These are phyloP conservation scores for Athalia cordata DNA, from an alignment of 2,888 invertebrate species.

Conservation along the genomic window DNA sequence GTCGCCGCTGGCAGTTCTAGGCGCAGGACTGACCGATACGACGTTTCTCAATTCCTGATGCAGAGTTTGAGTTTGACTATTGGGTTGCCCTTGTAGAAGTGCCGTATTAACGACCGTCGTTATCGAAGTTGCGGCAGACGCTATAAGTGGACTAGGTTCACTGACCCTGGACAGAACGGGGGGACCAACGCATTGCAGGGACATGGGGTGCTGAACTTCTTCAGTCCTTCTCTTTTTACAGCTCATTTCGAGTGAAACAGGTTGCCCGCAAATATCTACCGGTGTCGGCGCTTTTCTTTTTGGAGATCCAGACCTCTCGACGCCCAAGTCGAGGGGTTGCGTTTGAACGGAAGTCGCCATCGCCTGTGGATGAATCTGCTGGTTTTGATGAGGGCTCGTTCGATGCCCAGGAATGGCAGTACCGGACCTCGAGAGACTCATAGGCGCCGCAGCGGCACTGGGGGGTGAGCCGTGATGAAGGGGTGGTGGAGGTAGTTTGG, in stretches of 20 bases:
- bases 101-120: constrained; percentile 82
- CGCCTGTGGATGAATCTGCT: constrained; percentile 61
- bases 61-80: constrained; percentile 66
- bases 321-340: constrained; percentile 86
- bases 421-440: constrained; percentile 63
- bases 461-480: constrained; percentile 71
- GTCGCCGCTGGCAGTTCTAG: constrained; percentile 79
- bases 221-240: constrained; percentile 80
- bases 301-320: constrained; percentile 76
- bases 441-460: constrained; percentile 68
- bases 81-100: constrained; percentile 62
- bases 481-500: constrained; percentile 72
- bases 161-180: constrained; percentile 77
- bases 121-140: constrained; percentile 81
- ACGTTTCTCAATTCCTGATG: constrained; percentile 70
- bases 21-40: constrained; percentile 73
- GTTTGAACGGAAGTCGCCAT: constrained; percentile 80
- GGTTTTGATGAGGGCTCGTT: constrained; percentile 53
- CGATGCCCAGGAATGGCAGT: constrained; percentile 66
- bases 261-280: constrained; percentile 72
- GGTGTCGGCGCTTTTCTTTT: constrained; percentile 79
- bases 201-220: constrained; percentile 66
- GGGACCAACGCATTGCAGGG: constrained; percentile 68
- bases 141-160: constrained; percentile 83
- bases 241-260: constrained; percentile 76